These are phyloP conservation scores for Heliconius ismenius DNA, from an alignment of 2,888 invertebrate species.

Conservation along the genomic window DNA sequence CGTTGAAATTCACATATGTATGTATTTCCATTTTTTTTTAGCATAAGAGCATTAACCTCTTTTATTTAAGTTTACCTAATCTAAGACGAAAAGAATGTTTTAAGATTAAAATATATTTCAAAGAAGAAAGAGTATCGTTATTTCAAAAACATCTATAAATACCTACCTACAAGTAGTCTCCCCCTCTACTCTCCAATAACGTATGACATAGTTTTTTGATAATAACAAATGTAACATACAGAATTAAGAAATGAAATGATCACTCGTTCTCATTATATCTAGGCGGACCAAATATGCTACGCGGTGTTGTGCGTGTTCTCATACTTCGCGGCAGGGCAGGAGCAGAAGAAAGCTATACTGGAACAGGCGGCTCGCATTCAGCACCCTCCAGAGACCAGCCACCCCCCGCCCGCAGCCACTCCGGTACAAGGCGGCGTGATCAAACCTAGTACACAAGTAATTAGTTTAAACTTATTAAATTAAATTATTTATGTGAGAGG, in stretches of 20 bases:
- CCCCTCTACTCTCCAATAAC: neutral
- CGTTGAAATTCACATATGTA: neutral
- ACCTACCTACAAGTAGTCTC: neutral
- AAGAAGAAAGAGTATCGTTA: neutral
- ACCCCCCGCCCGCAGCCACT: constrained; percentile 41
- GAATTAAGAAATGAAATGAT: neutral
- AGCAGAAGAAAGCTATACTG: constrained; percentile 83
- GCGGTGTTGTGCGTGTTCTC: constrained; percentile 99
- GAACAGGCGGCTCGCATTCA: constrained; percentile 76
- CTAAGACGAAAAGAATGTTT: neutral
- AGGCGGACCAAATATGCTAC: constrained; percentile 99
- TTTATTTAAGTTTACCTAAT: neutral
- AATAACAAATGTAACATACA: neutral
- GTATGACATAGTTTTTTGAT: neutral
- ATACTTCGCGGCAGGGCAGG: constrained; percentile 96
- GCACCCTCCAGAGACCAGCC: constrained; percentile 44
- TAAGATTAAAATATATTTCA: neutral
- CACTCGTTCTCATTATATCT: constrained; percentile 40
- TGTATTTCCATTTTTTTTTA: neutral
- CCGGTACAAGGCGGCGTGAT: constrained; percentile 36
- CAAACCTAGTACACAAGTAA: constrained; percentile 39
- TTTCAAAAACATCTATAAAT: neutral
- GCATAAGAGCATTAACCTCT: too few relatives aligned
- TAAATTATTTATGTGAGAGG: neutral
- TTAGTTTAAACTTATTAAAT: neutral